Percentiles rank a stretch among this genome's conserved stretches.
These are phyloP conservation scores for Chelon auratus DNA, from an alignment of 2,797 vertebrate genomes.

Conservation along the genomic window DNA sequence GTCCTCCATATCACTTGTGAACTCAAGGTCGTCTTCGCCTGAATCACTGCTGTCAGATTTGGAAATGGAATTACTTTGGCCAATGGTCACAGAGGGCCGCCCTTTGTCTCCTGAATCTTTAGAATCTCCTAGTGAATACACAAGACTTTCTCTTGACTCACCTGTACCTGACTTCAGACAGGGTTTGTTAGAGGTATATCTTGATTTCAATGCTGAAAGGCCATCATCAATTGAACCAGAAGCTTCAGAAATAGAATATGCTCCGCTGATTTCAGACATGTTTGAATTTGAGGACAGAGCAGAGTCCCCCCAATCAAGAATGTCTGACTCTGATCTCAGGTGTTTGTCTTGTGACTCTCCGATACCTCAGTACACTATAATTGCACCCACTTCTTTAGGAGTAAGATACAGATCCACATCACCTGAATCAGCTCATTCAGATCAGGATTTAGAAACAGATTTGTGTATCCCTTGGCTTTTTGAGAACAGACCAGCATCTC, in stretches of 20 bases:
- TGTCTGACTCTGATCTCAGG: slow-evolving; percentile 17
- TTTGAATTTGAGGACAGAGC: slow-evolving; percentile 41
- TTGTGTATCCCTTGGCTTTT: slow-evolving; percentile 47
- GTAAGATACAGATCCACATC: slow-evolving; percentile 39
- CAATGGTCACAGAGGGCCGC: slow-evolving; percentile 7
- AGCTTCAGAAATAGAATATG: slow-evolving; percentile 41
- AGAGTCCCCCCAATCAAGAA: slow-evolving; percentile 36
- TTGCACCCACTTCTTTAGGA: neutral
- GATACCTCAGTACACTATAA: slow-evolving; percentile 26
- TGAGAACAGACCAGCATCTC: slow-evolving; percentile 57
- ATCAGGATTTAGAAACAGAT: slow-evolving; percentile 51
- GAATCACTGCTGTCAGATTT: slow-evolving; percentile 60
- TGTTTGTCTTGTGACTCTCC: slow-evolving; percentile 62
- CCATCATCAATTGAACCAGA: slow-evolving; percentile 55
- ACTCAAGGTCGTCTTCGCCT: slow-evolving; percentile 57
- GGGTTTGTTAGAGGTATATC: slow-evolving; percentile 1
- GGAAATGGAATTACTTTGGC: slow-evolving; percentile 33
- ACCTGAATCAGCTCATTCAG: slow-evolving; percentile 42
- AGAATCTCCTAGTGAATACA: slow-evolving; percentile 22
- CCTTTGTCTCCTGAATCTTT: slow-evolving; percentile 51
- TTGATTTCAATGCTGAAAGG: neutral
- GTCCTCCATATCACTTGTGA: neutral
- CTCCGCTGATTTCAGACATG: slow-evolving; percentile 30
- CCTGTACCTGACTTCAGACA: slow-evolving; percentile 56
- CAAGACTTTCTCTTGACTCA: slow-evolving; percentile 57